Evolutionary conservation across 92 coral and sea anemone species (phyloP).

Genomic region (Phenganax marumi): DNA sequence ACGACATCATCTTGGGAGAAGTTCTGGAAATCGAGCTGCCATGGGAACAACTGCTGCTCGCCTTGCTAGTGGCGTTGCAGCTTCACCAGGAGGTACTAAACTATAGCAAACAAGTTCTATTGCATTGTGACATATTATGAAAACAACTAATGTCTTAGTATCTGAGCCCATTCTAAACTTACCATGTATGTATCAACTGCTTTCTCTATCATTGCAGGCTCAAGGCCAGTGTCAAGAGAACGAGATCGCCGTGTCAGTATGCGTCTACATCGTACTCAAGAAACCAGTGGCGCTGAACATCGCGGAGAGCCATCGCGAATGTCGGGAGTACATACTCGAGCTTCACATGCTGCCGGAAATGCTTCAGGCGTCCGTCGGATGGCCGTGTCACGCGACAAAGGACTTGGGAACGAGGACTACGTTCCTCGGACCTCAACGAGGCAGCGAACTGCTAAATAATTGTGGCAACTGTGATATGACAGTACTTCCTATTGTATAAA

Average conservation of each 20-base stretch:
- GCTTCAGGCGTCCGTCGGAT: conserved; percentile 74
- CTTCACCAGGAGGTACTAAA: conserved; percentile 83
- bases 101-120: background rate
- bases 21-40: conserved; percentile 89
- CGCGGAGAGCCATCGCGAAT: conserved; percentile 96
- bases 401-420: conserved; percentile 77
- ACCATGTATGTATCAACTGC: background rate
- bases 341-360: conserved; percentile 84
- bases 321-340: conserved; percentile 96
- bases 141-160: no score
- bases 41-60: conserved; percentile 82
- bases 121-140: no score
- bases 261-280: conserved; percentile 82
- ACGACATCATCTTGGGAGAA: conserved; percentile 70
- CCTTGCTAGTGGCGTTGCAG: conserved; percentile 68
- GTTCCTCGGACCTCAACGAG: conserved; percentile 51
- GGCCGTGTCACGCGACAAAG: conserved; percentile 87
- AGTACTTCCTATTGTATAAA: conserved; percentile 5
- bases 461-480: conserved; percentile 6
- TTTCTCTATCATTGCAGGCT: conserved; percentile 50
- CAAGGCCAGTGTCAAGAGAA: conserved; percentile 88
- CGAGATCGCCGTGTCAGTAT: conserved; percentile 87
- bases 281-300: conserved; percentile 64
- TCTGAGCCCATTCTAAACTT: background rate
- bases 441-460: conserved; percentile 61